Conservation (phyloP, 1,140 invertebrate genomes). For the Papilio machaon region DNA sequence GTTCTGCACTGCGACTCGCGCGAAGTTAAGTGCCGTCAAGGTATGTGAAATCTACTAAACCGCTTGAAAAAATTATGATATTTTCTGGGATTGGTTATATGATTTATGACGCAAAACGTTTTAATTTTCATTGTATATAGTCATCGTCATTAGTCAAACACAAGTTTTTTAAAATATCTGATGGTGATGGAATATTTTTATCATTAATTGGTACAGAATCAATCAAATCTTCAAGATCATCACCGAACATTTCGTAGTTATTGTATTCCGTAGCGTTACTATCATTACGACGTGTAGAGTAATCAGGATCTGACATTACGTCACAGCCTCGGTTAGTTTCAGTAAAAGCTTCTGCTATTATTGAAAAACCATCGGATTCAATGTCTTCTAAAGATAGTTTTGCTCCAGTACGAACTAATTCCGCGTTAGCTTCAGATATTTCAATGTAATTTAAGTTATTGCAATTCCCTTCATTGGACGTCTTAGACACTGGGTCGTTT, state of each 20-base stretch:
- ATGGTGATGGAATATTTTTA: slow-evolving; percentile 78
- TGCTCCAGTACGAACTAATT: slow-evolving; percentile 71
- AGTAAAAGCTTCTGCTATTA: slow-evolving; percentile 61
- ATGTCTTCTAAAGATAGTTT: slow-evolving; percentile 76
- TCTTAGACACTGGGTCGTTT: slow-evolving; percentile 22
- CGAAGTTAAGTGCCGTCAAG: too few relatives aligned
- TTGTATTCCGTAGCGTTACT: slow-evolving; percentile 39
- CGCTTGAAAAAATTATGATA: too few relatives aligned
- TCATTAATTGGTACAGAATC: slow-evolving; percentile 63
- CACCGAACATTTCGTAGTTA: slow-evolving; percentile 48
- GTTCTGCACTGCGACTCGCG: too few relatives aligned
- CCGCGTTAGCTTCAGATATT: slow-evolving; percentile 73
- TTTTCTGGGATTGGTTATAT: neutral
- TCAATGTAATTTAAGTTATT: slow-evolving; percentile 52
- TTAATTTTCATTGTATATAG: slow-evolving; percentile 43
- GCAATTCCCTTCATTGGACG: slow-evolving; percentile 32
- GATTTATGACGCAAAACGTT: slow-evolving; percentile 19
- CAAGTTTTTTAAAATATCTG: slow-evolving; percentile 81
- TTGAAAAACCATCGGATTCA: slow-evolving; percentile 73
- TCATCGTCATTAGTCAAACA: slow-evolving; percentile 74
- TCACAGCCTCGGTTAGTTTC: slow-evolving; percentile 41
- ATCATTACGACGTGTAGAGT: slow-evolving; percentile 25
- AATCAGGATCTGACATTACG: slow-evolving; percentile 37
- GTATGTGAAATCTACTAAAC: too few relatives aligned
- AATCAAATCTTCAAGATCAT: slow-evolving; percentile 65